Percentiles rank a stretch among this genome's conserved stretches.
phyloP scores from a whole-genome alignment of 2,797 vertebrate species.

The Spinibarbus caldwelli region DNA sequence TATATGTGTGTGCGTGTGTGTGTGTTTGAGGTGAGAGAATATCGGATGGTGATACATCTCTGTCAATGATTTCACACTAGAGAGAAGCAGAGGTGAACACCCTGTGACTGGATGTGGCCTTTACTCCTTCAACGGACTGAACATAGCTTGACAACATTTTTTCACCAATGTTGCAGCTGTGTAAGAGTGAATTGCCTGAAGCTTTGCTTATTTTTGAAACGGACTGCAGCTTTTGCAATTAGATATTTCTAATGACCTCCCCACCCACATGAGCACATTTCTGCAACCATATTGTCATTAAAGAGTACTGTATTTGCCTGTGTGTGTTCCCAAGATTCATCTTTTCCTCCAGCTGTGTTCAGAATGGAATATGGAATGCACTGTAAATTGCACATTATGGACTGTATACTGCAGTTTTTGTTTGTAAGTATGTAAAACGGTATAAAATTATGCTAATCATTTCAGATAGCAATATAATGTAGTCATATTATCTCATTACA shows the following conservation, averaged over 20 bases:
- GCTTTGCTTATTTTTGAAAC: background rate
- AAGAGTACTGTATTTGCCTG: background rate
- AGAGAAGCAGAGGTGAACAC: constrained; percentile 37
- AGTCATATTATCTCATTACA: background rate
- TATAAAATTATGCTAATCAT: background rate
- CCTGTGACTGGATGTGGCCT: constrained; percentile 23
- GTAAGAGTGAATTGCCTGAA: background rate
- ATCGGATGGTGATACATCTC: constrained; percentile 36
- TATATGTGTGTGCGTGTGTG: background rate
- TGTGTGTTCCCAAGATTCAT: background rate
- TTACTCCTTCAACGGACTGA: background rate
- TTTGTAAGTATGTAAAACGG: background rate
- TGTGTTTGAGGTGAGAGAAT: constrained; percentile 33
- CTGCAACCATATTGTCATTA: constrained; percentile 22
- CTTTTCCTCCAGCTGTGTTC: constrained; percentile 7
- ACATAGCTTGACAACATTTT: background rate
- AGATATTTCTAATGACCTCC: background rate
- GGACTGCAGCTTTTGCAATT: background rate
- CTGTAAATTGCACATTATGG: background rate
- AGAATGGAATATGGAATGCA: background rate
- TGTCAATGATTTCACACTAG: constrained; percentile 31
- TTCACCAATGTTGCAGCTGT: background rate
- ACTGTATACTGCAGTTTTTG: background rate
- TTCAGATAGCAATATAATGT: background rate
- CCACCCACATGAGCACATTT: background rate